Evolutionary conservation across 2,888 invertebrate genomes (phyloP).

Genomic region (Thysanoteuthis rhombus): DNA sequence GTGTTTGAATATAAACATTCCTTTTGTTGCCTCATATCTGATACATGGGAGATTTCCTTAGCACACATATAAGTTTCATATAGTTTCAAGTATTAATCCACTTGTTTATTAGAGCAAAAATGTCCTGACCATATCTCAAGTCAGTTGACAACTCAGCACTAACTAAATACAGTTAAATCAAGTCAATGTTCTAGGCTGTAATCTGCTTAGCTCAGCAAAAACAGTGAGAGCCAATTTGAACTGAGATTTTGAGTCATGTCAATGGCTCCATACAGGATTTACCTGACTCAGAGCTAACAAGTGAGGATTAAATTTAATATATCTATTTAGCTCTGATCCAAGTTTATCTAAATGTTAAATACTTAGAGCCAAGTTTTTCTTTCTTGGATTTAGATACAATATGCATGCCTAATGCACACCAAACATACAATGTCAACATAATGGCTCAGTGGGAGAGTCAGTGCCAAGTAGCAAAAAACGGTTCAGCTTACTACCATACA

Average conservation of each 20-base stretch:
- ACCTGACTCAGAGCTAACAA: not conserved
- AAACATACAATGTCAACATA: no score
- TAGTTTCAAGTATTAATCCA: not conserved
- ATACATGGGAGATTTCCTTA: no score
- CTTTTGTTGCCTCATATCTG: no score
- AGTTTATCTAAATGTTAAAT: not conserved
- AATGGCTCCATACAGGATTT: conserved; percentile 12
- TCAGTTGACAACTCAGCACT: no score
- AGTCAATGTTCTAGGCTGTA: not conserved
- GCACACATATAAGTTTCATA: no score
- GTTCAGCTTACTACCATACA: no score
- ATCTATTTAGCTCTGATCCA: not conserved
- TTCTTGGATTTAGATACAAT: not conserved
- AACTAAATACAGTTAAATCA: not conserved
- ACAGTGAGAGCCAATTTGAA: not conserved
- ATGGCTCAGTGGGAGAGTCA: no score
- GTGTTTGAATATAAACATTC: no score
- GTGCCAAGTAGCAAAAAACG: no score
- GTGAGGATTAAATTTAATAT: conserved; percentile 12
- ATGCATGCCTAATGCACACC: no score
- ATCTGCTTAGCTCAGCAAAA: not conserved
- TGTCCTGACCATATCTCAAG: not conserved
- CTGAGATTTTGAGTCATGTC: not conserved
- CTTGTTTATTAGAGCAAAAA: not conserved
- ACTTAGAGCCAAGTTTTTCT: not conserved